Evolutionary conservation across 2,797 vertebrate species (phyloP), one percentile per base, ranked within the genome.

Genomic region (Micrastur ruficollis): DNA sequence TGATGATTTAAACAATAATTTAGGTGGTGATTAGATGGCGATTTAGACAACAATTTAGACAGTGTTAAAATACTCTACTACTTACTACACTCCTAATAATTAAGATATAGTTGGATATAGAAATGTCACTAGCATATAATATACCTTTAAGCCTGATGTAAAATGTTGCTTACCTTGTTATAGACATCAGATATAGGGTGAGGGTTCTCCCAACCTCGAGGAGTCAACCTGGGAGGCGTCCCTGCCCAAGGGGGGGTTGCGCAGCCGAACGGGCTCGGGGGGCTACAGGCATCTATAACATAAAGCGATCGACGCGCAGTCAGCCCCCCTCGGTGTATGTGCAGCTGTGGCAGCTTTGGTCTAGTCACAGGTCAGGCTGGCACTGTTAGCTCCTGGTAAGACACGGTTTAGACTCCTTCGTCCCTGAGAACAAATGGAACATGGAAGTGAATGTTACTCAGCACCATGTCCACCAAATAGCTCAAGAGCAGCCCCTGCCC

Each of bases 281-380:
- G 19, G 5, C 40, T 38, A 15, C 29, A n/a, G 31, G 5, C 6
- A 31, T 4, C 34, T 56, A 2, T 1, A 34, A 34, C 4, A 1
- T n/a, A 5, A 56, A 23, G 26, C 11, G 21, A 44, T 18, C 16
- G 34, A 26, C 29, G 34, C 3, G 5, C 11, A 20, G 21, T 23
- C n/a, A 47, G 3, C 15, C 29, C 26, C 4, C 22, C 36, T 36
- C 12, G 25, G 42, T 20, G 49, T 70, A 13, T n/a, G 21, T 50
- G 40, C 40, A 27, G 32, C 19, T 27, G 38, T 47, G 38, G 38
- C 27, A 52, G 38, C 14, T 62, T 25, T 38, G 40, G n/a, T 10
- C n/a, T 40, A 23, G 27, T 61, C 47, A n/a, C 40, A n/a, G 47
- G 14, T 44, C 42, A 44, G 42, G 42, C 42, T 2, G 42, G 16